Percentiles rank a stretch among this genome's conserved stretches.
Evolutionary conservation across 2,113 vertebrate species (phyloP).

Genomic region (Malurus melanocephalus): DNA sequence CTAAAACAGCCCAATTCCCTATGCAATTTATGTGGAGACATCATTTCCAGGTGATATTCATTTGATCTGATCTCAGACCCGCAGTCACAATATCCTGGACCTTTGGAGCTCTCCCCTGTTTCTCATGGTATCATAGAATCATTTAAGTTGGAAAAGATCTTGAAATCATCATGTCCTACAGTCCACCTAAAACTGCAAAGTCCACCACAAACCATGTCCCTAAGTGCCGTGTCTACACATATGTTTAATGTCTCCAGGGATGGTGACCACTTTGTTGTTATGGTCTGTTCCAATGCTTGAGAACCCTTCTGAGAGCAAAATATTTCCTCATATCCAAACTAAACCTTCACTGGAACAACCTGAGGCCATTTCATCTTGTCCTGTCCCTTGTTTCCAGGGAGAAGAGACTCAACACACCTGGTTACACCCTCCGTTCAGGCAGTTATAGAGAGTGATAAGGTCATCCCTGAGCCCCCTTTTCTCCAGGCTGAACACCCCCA

Average conservation of each 20-base stretch:
- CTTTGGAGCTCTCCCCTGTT: background rate
- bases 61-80: background rate
- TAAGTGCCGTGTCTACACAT: fast-evolving
- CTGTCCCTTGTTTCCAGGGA: background rate
- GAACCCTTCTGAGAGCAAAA: fast-evolving
- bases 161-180: background rate
- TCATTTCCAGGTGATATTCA: background rate
- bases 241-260: background rate
- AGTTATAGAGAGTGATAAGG: fast-evolving
- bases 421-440: background rate
- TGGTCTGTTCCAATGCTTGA: background rate
- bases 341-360: background rate
- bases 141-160: background rate
- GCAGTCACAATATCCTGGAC: background rate
- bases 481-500: fast-evolving
- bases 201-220: background rate
- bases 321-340: background rate
- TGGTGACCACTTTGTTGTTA: background rate
- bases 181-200: background rate
- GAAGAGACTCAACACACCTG: background rate
- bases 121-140: background rate
- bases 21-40: background rate
- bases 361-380: background rate
- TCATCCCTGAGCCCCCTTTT: background rate
- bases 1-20: background rate